Evolutionary conservation across 2,113 vertebrate genomes (phyloP), one percentile per base, ranked within the genome.

Genomic region (Heliornis fulica): DNA sequence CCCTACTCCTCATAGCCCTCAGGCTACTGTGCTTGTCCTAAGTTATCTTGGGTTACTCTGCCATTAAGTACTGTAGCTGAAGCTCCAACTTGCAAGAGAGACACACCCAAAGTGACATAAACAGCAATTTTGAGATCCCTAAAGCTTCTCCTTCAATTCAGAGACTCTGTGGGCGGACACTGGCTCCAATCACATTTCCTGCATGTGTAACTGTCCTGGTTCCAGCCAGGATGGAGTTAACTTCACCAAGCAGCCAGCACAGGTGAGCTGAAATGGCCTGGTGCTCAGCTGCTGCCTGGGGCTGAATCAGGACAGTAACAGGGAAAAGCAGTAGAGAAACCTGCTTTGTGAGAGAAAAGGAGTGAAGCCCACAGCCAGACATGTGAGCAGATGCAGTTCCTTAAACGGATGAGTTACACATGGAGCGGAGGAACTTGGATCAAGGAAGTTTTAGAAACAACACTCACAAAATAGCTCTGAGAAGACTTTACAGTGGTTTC

Each of bases 371-470:
- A 25, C 40, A 93, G 71, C 21, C 81, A 59, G 75, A 63, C 79
- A 66, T 10, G 34, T 45, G 46, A 83, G 63, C 93, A 95, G 87
- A 91, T 96, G 87, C 87, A 91, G 89, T 57, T 79, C 74, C 79
- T 91, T 80, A 65, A 89, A 38, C 48, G 17, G 81, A 82, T 21
- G 83, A 56, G 64, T 66, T 89, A 72, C 88, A 86, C 83, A 71
- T 2, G 2, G 64, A 79, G 61, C 64, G 26, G 29, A 46, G 56
- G 22, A 91, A 91, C 65, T 26, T 9, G 3, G 82, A 87, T 53
- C 77, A 6, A 71, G 43, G 38, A 83, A n/a, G 75, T n/a, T 53
- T 3, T 53, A 51, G 76, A 50, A 85, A 54, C 40, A 65, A 4
- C 64, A 15, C 36, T 23, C 3, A 1, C 9, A 48, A n/a, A 28